Percentiles rank a stretch among this genome's conserved stretches.
These are phyloP conservation scores for Peromyscus polionotus DNA, from an alignment of 2,113 vertebrate species.

Conservation along the genomic window DNA sequence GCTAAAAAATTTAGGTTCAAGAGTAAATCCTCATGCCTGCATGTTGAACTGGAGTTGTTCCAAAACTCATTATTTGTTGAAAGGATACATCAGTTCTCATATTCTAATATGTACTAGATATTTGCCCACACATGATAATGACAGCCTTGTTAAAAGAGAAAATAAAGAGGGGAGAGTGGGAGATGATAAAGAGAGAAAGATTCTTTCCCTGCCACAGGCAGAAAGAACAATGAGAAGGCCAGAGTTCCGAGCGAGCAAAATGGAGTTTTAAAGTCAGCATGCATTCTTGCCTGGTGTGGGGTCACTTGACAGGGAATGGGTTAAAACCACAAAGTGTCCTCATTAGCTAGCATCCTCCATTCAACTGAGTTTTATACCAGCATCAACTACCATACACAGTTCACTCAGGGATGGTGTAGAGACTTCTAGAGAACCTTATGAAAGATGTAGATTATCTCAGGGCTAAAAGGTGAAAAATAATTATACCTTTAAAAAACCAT, in stretches of 20 bases:
- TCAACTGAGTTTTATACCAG: neutral
- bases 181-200: neutral
- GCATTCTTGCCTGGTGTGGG: neutral
- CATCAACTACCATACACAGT: neutral
- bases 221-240: neutral
- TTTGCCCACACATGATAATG: neutral
- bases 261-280: neutral
- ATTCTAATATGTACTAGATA: neutral
- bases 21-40: neutral
- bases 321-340: neutral
- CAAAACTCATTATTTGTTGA: conserved; percentile 46
- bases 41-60: conserved; percentile 34
- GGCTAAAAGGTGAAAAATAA: conserved; percentile 78
- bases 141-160: conserved; percentile 29
- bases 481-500: conserved; percentile 62
- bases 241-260: neutral
- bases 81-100: conserved; percentile 40
- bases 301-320: neutral
- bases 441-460: conserved; percentile 69
- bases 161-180: neutral
- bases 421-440: conserved; percentile 54
- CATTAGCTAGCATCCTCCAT: neutral
- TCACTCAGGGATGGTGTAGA: neutral
- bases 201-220: neutral
- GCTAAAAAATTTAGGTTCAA: neutral